A percentile compares a stretch with the other conserved stretches of the same genome.
These are phyloP conservation scores for Bradypodion ventrale DNA, from an alignment of 2,797 vertebrate genomes.

Conservation along the genomic window DNA sequence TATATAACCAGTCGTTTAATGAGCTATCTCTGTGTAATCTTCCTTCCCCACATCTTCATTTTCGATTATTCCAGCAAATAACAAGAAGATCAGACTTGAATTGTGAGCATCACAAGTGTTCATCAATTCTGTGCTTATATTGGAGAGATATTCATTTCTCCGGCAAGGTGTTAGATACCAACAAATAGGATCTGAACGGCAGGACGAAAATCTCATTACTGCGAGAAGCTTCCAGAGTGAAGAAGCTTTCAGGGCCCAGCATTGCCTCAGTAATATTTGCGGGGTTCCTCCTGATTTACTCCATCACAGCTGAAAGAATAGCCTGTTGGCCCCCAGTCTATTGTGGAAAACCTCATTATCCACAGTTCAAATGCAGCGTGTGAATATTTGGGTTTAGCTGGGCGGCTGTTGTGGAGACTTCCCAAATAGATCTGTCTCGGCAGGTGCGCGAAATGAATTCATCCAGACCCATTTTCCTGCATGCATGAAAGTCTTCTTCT, in stretches of 20 bases:
- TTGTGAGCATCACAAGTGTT: not conserved
- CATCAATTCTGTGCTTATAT: not conserved
- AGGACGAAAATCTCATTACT: not conserved
- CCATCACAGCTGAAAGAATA: not conserved
- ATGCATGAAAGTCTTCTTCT: not conserved
- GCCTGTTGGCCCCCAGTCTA: not conserved
- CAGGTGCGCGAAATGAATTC: conserved; percentile 11
- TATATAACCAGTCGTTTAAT: not conserved
- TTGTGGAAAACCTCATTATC: conserved; percentile 17
- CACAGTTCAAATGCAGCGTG: conserved; percentile 14
- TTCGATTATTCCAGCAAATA: not conserved
- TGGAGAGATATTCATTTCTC: not conserved
- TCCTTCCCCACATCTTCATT: not conserved
- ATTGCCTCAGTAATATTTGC: not conserved
- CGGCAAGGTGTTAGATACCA: not conserved
- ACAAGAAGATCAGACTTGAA: not conserved
- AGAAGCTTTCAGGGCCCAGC: not conserved
- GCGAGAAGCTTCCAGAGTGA: not conserved
- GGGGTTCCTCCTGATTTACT: not conserved
- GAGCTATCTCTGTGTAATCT: not conserved
- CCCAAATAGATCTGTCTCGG: conserved; percentile 13
- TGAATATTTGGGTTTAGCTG: not conserved
- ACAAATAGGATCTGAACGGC: not conserved
- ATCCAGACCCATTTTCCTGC: not conserved
- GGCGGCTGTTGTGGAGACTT: not conserved